These are phyloP conservation scores for Gnathonemus longibarbis DNA, from an alignment of 2,113 vertebrate species.

Conservation along the genomic window DNA sequence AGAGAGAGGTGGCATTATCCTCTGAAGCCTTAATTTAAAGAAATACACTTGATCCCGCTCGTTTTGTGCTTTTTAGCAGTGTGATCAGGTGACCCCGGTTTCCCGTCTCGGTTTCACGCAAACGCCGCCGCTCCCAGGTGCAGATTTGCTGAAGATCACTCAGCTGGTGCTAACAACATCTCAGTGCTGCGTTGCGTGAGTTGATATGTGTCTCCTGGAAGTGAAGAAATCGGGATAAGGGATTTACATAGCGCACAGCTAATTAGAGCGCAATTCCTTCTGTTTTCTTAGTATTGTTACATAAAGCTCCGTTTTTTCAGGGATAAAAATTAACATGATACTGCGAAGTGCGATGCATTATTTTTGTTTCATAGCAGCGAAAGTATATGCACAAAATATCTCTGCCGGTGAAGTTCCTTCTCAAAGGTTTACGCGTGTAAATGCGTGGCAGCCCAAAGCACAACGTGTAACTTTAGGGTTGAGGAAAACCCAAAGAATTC, in stretches of 20 bases:
- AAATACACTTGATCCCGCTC: neutral
- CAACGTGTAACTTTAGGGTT: neutral
- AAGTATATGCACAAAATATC: neutral
- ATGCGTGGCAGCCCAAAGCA: neutral
- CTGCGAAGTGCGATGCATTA: neutral
- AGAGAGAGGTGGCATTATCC: neutral
- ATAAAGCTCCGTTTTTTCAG: neutral
- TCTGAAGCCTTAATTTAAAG: conserved; percentile 21
- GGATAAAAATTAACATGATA: neutral
- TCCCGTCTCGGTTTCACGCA: neutral
- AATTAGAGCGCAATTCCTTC: neutral
- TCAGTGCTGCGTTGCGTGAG: conserved; percentile 13
- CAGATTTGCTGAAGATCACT: neutral
- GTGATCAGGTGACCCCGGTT: neutral
- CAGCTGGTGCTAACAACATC: conserved; percentile 23
- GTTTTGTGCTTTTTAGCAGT: neutral
- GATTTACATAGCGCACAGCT: neutral
- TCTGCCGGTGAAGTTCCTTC: neutral
- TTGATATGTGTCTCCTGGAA: neutral
- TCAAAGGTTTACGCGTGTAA: neutral
- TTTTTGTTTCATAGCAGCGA: neutral
- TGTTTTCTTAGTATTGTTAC: neutral
- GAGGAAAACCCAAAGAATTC: neutral
- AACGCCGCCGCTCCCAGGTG: neutral
- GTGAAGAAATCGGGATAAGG: neutral